Evolutionary conservation across 2,888 invertebrate genomes (phyloP), one percentile per base, ranked within the genome.

Genomic region (Ernsta delagoae): DNA sequence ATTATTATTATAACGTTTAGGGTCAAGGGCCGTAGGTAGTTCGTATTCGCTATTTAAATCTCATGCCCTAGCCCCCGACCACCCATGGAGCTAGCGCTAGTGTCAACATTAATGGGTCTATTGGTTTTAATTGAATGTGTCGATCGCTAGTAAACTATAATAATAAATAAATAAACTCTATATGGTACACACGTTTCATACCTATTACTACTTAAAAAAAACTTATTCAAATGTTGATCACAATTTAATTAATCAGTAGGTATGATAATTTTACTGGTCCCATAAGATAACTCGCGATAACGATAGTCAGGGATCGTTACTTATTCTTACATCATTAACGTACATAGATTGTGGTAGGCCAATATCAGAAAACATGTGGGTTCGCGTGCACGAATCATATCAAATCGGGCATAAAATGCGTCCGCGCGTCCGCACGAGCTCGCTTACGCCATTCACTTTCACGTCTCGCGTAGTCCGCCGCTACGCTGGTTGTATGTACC

Each of bases 371-470:
- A 65, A 48, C 48, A 57, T 83, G 79, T 80, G 76, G 79, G 77
- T 79, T 89, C 77, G 85, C 89, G 86, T 89, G 88, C 83, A 78
- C 82, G 78, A 84, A 86, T 83, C 83, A 84, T 84, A 86, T 83
- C 83, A 84, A 88, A 88, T 87, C 87, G 80, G 80, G 82, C 86
- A 86, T 87, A 85, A 87, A 90, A 84, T 80, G 79, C 81, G 85
- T 84, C 81, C 83, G 84, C 80, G 79, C 83, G 81, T 79, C 77
- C 80, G 78, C 78, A 79, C 79, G 77, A 77, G 78, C 78, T 75
- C 76, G 81, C 83, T 87, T 88, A 84, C 83, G 83, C 89, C 91
- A 91, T 91, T 93, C 92, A 92, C 92, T 93, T 92, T 92, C 92
- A 87, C 92, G 84, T 79, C 75, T 80, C 78, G 80, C 77, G 75